phyloP scores from a whole-genome alignment of 2,113 vertebrate species.

The Pollimyrus isidori region DNA sequence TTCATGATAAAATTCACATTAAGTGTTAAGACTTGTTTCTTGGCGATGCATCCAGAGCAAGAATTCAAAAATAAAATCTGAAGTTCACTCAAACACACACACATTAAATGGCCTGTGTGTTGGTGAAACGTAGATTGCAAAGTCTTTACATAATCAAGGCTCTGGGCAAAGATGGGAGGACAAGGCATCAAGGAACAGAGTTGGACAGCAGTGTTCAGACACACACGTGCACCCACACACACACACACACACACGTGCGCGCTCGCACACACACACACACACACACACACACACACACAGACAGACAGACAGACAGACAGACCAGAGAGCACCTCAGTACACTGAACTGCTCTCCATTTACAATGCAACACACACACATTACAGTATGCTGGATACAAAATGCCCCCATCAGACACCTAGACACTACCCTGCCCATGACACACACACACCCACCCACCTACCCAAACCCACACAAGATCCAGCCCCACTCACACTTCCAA shows the following conservation, averaged over 20 bases:
- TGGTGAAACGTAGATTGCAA: slow-evolving; percentile 21
- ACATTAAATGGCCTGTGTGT: slow-evolving; percentile 21
- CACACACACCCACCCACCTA: not conserved
- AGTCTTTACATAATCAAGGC: slow-evolving; percentile 37
- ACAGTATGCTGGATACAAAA: not conserved
- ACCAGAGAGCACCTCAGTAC: not conserved
- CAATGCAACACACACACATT: not conserved
- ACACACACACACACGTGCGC: not conserved
- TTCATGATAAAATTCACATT: slow-evolving; percentile 61
- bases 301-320: not conserved
- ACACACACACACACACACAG: not conserved
- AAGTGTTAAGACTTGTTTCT: slow-evolving; percentile 32
- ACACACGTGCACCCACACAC: slow-evolving; percentile 4
- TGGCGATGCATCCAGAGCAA: slow-evolving; percentile 39
- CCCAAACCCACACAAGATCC: not conserved
- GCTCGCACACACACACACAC: not conserved
- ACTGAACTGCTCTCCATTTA: too few species aligned
- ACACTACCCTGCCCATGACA: not conserved
- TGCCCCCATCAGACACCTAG: not conserved
- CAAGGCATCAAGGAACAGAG: slow-evolving; percentile 28
- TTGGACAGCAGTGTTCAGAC: slow-evolving; percentile 32
- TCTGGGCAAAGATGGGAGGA: slow-evolving; percentile 15
- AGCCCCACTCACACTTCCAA: not conserved
- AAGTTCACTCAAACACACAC: slow-evolving; percentile 36
- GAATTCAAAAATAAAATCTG: slow-evolving; percentile 32